Conservation (phyloP, 2,797 vertebrate species). For the Champsocephalus esox region DNA sequence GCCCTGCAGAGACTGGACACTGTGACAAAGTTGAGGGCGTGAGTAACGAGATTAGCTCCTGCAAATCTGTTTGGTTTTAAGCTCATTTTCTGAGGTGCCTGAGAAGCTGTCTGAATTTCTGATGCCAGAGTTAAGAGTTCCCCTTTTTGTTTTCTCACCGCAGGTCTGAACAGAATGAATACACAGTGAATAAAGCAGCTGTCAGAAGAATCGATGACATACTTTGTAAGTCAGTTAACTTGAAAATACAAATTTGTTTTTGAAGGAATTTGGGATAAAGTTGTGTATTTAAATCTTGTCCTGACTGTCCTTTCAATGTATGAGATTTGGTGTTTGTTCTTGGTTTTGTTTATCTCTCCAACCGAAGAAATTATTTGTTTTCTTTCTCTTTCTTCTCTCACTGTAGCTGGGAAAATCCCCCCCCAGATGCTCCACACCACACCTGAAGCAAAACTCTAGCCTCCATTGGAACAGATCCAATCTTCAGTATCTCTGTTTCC, state of each 20-base stretch:
- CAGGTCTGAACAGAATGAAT: conserved; percentile 77
- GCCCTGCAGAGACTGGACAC: conserved; percentile 86
- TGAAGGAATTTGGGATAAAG: background rate
- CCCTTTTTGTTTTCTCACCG: conserved; percentile 7
- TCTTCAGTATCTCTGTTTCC: conserved; percentile 1
- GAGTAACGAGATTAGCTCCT: conserved; percentile 74
- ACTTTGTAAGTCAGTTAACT: conserved; percentile 15
- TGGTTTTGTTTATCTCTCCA: conserved; percentile 3
- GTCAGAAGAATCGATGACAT: conserved; percentile 70
- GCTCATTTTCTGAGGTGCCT: conserved; percentile 45
- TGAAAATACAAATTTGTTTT: background rate
- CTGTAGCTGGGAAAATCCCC: conserved; percentile 72
- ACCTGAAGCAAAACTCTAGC: conserved; percentile 74
- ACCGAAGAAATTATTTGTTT: conserved; percentile 7
- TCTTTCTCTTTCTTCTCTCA: conserved; percentile 14
- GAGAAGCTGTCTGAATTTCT: conserved; percentile 34
- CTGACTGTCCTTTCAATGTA: background rate
- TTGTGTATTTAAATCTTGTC: background rate
- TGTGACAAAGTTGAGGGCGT: conserved; percentile 86
- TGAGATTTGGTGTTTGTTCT: background rate
- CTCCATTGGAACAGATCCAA: conserved; percentile 38
- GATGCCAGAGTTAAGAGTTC: background rate
- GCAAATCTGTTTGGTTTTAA: conserved; percentile 58
- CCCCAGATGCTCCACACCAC: conserved; percentile 60
- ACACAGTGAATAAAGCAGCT: conserved; percentile 73